A percentile compares a stretch with the other conserved stretches of the same genome.
These are phyloP conservation scores for Smittia aterrima DNA, from an alignment of 2,888 invertebrate genomes.

Conservation along the genomic window DNA sequence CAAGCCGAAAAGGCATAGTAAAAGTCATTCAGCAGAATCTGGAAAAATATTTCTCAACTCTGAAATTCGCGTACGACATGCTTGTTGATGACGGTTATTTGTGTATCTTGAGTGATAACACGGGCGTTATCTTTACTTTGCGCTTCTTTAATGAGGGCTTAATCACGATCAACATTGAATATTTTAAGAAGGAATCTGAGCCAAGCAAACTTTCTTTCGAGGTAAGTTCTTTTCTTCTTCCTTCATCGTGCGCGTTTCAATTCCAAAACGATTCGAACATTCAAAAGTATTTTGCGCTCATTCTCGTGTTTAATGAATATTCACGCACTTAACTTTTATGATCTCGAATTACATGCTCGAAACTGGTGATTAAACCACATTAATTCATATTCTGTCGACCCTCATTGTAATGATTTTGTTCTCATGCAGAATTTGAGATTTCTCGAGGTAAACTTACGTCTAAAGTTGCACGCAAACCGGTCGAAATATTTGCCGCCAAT, in stretches of 20 bases:
- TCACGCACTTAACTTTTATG: neutral
- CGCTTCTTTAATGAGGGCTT: slow-evolving; percentile 73
- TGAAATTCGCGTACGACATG: slow-evolving; percentile 67
- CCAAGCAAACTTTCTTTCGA: slow-evolving; percentile 72
- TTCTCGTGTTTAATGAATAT: too few relatives aligned
- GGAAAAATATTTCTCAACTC: slow-evolving; percentile 68
- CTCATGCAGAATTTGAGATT: slow-evolving; percentile 61
- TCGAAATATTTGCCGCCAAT: slow-evolving; percentile 79
- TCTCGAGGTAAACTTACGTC: slow-evolving; percentile 73
- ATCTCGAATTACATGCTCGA: neutral
- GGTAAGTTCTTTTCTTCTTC: slow-evolving; percentile 56
- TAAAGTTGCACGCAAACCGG: slow-evolving; percentile 69
- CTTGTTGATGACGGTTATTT: slow-evolving; percentile 69
- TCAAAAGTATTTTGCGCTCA: neutral
- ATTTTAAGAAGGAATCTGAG: slow-evolving; percentile 72
- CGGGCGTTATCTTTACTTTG: slow-evolving; percentile 64
- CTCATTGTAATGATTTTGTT: neutral
- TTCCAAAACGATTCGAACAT: neutral
- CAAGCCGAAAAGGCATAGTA: slow-evolving; percentile 62
- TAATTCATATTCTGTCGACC: neutral
- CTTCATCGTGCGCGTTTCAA: neutral
- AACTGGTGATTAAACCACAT: neutral
- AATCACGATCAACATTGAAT: slow-evolving; percentile 79
- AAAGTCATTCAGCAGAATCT: slow-evolving; percentile 68
- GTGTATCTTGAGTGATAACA: slow-evolving; percentile 67